Evolutionary conservation across 2,888 invertebrate genomes (phyloP).

Genomic region (Calliphora vomitoria): DNA sequence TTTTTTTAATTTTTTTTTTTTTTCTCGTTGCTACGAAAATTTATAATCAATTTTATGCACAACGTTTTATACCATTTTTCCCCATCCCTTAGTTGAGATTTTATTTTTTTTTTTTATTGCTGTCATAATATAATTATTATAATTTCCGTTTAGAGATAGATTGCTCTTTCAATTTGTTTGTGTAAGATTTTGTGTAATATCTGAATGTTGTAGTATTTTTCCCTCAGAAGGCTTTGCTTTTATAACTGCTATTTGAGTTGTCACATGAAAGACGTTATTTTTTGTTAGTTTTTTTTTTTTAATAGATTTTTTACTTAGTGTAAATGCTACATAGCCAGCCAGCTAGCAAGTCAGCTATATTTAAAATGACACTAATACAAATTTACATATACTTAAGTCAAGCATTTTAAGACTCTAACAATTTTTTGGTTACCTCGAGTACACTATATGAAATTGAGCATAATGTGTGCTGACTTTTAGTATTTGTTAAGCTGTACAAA

Average conservation of each 20-base stretch:
- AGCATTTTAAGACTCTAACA: conserved; percentile 36
- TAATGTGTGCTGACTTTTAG: conserved; percentile 6
- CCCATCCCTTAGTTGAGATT: not conserved
- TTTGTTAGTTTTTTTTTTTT: not conserved
- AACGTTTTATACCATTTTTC: not conserved
- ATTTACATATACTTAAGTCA: conserved; percentile 63
- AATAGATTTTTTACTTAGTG: not conserved
- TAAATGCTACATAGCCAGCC: not conserved
- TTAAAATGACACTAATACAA: conserved; percentile 63
- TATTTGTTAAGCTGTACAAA: not conserved
- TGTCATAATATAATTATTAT: conserved; percentile 65
- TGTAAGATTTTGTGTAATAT: conserved; percentile 28
- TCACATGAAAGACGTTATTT: conserved; percentile 12
- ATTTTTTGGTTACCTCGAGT: conserved; percentile 44
- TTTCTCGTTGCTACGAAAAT: not conserved
- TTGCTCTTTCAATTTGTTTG: conserved; percentile 49
- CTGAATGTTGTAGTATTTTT: conserved; percentile 2
- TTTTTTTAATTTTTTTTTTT: not conserved
- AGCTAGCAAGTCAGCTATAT: conserved; percentile 22
- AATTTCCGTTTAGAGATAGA: conserved; percentile 68
- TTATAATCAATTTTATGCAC: conserved; percentile 44
- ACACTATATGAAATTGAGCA: conserved; percentile 28
- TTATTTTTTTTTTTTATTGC: conserved; percentile 19
- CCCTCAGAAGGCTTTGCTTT: not conserved
- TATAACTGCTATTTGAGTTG: conserved; percentile 18